phyloP scores from a whole-genome alignment of 1,140 invertebrate genomes.

The Cherax destructor region DNA sequence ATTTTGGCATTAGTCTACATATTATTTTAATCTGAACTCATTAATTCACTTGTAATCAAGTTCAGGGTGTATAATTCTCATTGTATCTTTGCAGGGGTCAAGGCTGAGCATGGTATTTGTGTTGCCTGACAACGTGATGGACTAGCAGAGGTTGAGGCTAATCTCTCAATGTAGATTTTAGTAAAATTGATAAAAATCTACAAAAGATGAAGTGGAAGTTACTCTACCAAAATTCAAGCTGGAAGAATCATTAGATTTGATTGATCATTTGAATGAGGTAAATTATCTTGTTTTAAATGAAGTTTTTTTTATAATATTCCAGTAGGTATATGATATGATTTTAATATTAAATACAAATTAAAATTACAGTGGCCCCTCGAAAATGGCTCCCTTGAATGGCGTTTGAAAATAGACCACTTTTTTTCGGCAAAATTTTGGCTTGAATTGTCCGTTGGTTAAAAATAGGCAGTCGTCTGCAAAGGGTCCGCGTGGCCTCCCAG shows the following conservation, averaged over 20 bases:
- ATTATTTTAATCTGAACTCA: too few species aligned
- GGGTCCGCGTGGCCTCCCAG: too few species aligned
- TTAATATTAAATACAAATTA: background rate
- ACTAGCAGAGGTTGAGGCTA: slow-evolving; percentile 77
- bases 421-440: too few species aligned
- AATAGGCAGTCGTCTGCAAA: too few species aligned
- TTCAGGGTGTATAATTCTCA: background rate
- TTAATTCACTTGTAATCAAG: too few species aligned
- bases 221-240: slow-evolving; percentile 83
- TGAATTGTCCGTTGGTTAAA: too few species aligned
- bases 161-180: slow-evolving; percentile 65
- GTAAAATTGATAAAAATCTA: slow-evolving; percentile 52
- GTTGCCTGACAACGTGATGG: slow-evolving; percentile 78
- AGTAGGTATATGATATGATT: background rate
- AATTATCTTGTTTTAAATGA: background rate
- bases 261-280: slow-evolving; percentile 75
- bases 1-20: too few species aligned
- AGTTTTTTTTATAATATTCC: background rate
- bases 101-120: slow-evolving; percentile 82
- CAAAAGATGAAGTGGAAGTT: slow-evolving; percentile 76
- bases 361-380: background rate
- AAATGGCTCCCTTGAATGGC: too few species aligned
- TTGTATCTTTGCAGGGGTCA: slow-evolving; percentile 43
- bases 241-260: slow-evolving; percentile 79
- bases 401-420: too few species aligned